Conservation (phyloP, 1,140 invertebrate genomes). For the Ceratosolen solmsi region DNA sequence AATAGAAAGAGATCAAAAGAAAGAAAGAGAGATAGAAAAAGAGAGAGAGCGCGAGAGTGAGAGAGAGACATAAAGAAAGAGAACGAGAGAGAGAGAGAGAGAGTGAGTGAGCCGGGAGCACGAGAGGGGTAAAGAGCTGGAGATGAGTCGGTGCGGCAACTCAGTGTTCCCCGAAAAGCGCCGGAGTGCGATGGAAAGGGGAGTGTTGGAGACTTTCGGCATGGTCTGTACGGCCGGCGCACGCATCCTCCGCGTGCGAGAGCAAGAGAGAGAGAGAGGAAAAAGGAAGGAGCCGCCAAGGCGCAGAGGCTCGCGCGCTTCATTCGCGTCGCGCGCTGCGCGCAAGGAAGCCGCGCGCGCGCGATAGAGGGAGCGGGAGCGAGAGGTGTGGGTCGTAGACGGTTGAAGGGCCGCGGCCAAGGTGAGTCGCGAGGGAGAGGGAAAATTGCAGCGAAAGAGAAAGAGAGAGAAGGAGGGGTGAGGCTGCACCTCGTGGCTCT, state of each 20-base stretch:
- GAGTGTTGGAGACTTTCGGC: not conserved
- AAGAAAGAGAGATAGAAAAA: not conserved
- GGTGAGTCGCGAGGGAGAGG: conserved; percentile 61
- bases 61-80: no score
- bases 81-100: no score
- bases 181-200: not conserved
- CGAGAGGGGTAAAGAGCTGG: no score
- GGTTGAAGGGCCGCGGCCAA: conserved; percentile 70
- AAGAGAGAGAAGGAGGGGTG: conserved; percentile 58
- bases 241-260: not conserved
- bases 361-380: not conserved
- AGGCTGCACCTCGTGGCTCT: conserved; percentile 63
- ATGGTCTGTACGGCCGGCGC: not conserved
- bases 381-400: conserved; percentile 60
- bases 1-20: not conserved
- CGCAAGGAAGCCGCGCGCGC: not conserved
- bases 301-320: conserved; percentile 41
- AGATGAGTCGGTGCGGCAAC: not conserved
- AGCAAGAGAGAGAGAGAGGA: not conserved
- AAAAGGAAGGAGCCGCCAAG: conserved; percentile 45
- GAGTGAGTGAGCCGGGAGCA: no score
- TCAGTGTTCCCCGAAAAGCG: conserved; percentile 6
- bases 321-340: conserved; percentile 12
- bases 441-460: conserved; percentile 68
- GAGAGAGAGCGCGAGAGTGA: no score